Base-by-base conservation (phyloP, 2,113 vertebrate genomes). In the Nanorana parkeri region DNA sequence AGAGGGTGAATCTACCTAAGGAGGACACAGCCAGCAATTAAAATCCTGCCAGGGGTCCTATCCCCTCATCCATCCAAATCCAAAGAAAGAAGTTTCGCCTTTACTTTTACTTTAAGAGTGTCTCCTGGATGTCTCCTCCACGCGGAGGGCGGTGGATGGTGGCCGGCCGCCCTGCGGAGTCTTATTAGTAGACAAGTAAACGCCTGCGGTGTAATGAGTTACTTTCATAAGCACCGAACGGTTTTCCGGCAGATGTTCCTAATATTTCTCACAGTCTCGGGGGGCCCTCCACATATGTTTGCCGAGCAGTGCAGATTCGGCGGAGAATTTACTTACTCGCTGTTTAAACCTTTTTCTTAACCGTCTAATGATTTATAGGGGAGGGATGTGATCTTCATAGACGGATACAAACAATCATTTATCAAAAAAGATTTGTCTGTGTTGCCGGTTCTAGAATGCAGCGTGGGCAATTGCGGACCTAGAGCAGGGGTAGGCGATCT, bases 261-360 rank as follows among this genome's bases (percentile, higher is more conserved):
- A 55, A 75, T 82, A 82, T 68, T 75, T 74, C 41, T 13, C 28
- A 15, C 71, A 54, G 6, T 82, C 80, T 75, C 71, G 1, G 24
- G 61, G 61, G 61, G 60, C 24, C 23, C 65, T 52, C 64, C 63
- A 67, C 80, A 82, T 82, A 82, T 82, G 80, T 75, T 75, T 75
- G 71, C 80, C 58, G 41, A 75, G 71, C 54, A 63, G 71, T 81
- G 80, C 80, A 41, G 51, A 75, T 75, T 67, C 21, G 26, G 17
- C 64, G 17, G 24, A 24, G 51, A 78, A 67, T n/a, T 28, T 68
- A 28, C 20, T 65, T 29, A 15, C 36, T 29, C 41, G 41, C 32
- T 76, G 23, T 76, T 76, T 51, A n/a, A 51, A 17, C 26, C 32
- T 36, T 47, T 15, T 1, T 10, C 10, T 15, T 74, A 74, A 74